These are phyloP conservation scores for Salminus brasiliensis DNA, from an alignment of 2,113 vertebrate species.

Conservation along the genomic window DNA sequence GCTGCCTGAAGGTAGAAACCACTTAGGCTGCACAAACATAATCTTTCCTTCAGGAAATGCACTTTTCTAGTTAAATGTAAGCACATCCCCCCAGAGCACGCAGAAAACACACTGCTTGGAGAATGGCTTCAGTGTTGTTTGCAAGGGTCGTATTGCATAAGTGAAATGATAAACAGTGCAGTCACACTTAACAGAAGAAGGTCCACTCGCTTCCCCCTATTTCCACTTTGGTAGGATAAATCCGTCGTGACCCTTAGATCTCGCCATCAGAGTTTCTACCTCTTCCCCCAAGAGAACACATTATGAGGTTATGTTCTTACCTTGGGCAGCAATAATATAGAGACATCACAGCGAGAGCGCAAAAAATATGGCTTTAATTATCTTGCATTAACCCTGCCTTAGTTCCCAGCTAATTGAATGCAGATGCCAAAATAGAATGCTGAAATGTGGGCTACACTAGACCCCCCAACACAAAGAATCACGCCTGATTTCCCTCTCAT, in stretches of 20 bases:
- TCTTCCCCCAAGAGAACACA: conserved; percentile 25
- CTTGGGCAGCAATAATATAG: conserved; percentile 32
- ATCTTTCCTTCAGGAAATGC: too few species aligned
- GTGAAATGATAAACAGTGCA: neutral
- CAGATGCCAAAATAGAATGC: conserved; percentile 40
- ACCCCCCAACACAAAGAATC: conserved; percentile 29
- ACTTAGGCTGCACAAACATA: too few species aligned
- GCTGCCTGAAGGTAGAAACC: too few species aligned
- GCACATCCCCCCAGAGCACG: neutral
- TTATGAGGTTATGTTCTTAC: conserved; percentile 36
- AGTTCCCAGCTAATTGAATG: conserved; percentile 48
- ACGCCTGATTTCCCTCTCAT: conserved; percentile 23
- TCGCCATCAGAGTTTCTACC: neutral
- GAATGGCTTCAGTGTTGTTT: neutral
- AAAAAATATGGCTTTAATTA: conserved; percentile 57
- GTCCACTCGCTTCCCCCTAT: neutral
- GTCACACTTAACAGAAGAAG: neutral
- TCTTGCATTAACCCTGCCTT: conserved; percentile 52
- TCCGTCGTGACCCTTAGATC: conserved; percentile 16
- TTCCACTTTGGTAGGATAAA: conserved; percentile 7
- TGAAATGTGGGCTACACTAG: conserved; percentile 24
- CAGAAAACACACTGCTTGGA: neutral
- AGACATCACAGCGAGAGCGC: conserved; percentile 27
- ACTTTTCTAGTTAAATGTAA: too few species aligned
- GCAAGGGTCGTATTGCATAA: neutral